Conservation (phyloP, 2,888 invertebrate genomes). For the Tipula unca region DNA sequence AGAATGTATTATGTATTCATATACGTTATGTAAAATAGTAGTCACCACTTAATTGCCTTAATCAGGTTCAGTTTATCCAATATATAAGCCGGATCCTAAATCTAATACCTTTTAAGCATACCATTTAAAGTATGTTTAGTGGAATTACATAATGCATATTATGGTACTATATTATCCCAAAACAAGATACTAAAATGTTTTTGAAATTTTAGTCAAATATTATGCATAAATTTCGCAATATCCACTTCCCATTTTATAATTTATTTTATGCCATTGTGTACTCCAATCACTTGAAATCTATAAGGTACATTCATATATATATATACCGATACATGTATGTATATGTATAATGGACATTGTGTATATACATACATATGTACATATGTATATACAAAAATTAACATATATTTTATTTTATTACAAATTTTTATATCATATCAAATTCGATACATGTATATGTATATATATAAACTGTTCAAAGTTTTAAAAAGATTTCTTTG, state of each 20-base stretch:
- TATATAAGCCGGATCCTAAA: too few relatives aligned
- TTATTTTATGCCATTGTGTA: neutral
- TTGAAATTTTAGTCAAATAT: neutral
- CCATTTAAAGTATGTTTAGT: neutral
- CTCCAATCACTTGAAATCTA: neutral
- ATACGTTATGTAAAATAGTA: too few relatives aligned
- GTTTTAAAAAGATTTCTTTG: neutral
- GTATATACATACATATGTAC: neutral
- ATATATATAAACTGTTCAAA: neutral
- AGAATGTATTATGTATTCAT: too few relatives aligned
- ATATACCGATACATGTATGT: neutral
- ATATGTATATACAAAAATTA: neutral
- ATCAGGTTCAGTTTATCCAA: too few relatives aligned
- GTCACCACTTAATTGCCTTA: too few relatives aligned
- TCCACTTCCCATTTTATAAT: neutral
- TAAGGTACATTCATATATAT: neutral
- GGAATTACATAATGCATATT: neutral
- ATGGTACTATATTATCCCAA: neutral
- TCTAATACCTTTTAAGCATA: too few relatives aligned
- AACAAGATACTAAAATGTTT: neutral
- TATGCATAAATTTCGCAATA: neutral
- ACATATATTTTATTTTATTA: neutral
- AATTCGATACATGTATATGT: neutral
- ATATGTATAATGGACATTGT: too few relatives aligned
- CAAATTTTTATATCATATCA: neutral